Base-by-base conservation (phyloP, 2,113 vertebrate genomes). In the Anoura caudifer region DNA sequence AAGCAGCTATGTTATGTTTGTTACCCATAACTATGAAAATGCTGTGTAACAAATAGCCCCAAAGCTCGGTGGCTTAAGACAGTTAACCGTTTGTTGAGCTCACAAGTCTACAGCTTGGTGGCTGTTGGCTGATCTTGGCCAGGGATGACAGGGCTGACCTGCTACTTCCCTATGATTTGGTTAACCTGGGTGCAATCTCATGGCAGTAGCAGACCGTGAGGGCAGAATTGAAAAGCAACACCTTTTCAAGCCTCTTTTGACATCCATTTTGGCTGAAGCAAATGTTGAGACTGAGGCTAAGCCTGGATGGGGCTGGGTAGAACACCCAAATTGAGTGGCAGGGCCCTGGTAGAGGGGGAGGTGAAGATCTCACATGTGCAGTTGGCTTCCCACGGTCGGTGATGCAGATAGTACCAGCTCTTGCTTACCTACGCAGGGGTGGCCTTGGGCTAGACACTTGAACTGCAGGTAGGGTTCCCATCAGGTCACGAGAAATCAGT, bases 101-200 rank as follows among this genome's bases (percentile, higher is more conserved):
- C 2, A 1, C 0, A 0, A 16, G 17, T 69, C 59, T 54, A 43
- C 0, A 0, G 22, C 75, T 52, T 3, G 1, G 52, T 82, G 65
- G 17, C 56, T 33, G 24, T 61, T 22, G 0, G 26, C 70, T 87
- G 80, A 31, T 69, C 16, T 65, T 67, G 79, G 61, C 50, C 61
- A 33, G 43, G 61, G 45, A 10, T 5, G 20, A 33, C 31, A 12
- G 52, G 41, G 15, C 38, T 43, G 61, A 54, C 56, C n/a, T 0
- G 4, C 15, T 45, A 70, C 7, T 52, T 36, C 33, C 36, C 31
- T 6, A 2, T 3, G 6, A 26, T 33, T 61, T 8, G 33, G 59
- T 43, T 54, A 4, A 17, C n/a, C 20, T n/a, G 16, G 43, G 52
- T 0, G 1, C 9, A 33, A 7, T 4, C 19, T 22, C 2, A 0